Base-by-base conservation (phyloP, 2,888 invertebrate genomes). In the Strigamia maritima region DNA sequence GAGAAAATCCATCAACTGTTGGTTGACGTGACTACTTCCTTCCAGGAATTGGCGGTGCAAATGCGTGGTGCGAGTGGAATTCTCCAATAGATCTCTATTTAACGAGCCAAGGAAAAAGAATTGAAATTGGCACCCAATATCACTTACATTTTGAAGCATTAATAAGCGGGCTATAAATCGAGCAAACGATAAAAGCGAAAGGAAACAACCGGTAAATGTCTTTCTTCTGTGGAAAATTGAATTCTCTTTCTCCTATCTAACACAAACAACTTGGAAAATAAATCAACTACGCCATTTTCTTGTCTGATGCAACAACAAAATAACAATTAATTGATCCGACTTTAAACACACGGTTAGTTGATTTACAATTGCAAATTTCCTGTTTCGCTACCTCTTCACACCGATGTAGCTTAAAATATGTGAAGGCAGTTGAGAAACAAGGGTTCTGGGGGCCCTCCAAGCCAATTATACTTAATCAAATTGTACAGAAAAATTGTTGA, bases 1-100 rank as follows among this genome's bases (percentile, higher is more conserved):
- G 10, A 82, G 80, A 79, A 81, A 81, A 74, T 81, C 78, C 75
- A 81, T 80, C 6, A 82, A 28, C 35, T 78, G 26, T 49, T 80
- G 38, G 24, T 79, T 80, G 22, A 80, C 49, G 24, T 26, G 19
- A 12, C 80, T 76, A 75, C 79, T 60, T 40, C 78, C 79, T 31
- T 60, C 60, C 40, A 75, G 75, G 31, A 75, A 38, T 35, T 38
- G 75, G 31, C 26, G 31, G 75, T 75, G 75, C 75, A 75, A 75
- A 38, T 75, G 31, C 16, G 75, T 38, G 31, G 75, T 31, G 31
- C 24, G 31, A 75, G 31, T 75, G 75, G 75, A 75, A 75, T 75
- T 31, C 75, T 75, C 75, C 75, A 31, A 75, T 38, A 75, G 31
- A 38, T 75, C 75, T 75, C 75, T 75, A 60, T 60, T 60, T 60